Evolutionary conservation across 2,888 invertebrate species (phyloP).

Genomic region (Eupithecia vulgata): DNA sequence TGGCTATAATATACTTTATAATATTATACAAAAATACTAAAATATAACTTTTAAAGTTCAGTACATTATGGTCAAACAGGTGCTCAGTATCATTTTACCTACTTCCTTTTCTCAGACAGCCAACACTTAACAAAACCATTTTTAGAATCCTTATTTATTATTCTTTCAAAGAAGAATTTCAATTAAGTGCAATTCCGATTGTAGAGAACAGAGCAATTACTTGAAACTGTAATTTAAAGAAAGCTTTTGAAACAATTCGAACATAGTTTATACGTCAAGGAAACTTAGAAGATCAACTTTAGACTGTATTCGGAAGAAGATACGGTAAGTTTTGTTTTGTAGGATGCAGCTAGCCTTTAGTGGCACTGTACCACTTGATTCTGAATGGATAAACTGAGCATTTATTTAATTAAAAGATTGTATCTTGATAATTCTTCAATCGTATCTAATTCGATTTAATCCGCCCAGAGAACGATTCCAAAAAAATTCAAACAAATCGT

Average conservation of each 20-base stretch:
- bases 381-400: conserved; percentile 55
- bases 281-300: conserved; percentile 7
- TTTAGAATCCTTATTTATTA: conserved; percentile 33
- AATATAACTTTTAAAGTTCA: neutral
- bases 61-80: neutral
- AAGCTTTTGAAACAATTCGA: conserved; percentile 39
- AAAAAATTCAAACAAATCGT: neutral
- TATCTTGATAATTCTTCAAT: conserved; percentile 33
- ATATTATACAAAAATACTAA: too few relatives aligned
- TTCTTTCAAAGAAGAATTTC: conserved; percentile 38
- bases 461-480: conserved; percentile 14
- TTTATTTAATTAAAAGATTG: conserved; percentile 61
- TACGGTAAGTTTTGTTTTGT: conserved; percentile 18
- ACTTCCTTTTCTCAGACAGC: conserved; percentile 1
- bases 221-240: conserved; percentile 44
- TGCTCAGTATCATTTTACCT: neutral
- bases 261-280: conserved; percentile 21
- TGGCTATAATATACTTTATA: neutral
- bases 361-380: conserved; percentile 42
- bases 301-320: conserved; percentile 3
- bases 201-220: conserved; percentile 41
- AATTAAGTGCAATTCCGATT: conserved; percentile 42
- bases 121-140: conserved; percentile 19
- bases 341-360: conserved; percentile 26
- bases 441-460: conserved; percentile 28